Conservation (phyloP, 2,113 vertebrate genomes). For the Poeciliopsis retropinna region DNA sequence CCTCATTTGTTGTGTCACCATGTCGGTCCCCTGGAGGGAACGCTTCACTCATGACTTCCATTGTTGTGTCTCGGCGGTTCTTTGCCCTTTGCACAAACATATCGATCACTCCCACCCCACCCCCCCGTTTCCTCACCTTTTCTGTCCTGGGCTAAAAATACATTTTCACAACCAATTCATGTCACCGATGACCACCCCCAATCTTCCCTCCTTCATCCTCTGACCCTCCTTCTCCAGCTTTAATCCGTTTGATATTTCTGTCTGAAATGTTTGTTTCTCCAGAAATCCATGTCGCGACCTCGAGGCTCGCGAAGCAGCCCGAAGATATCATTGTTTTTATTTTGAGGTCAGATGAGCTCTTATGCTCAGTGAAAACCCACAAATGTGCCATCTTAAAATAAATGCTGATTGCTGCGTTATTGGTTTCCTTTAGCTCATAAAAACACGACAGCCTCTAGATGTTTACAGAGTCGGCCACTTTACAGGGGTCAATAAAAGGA, state of each 20-base stretch:
- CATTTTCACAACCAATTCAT: slow-evolving; percentile 57
- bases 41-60: slow-evolving; percentile 67
- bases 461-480: slow-evolving; percentile 62
- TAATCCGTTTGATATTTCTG: slow-evolving; percentile 41
- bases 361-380: slow-evolving; percentile 8
- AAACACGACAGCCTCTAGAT: slow-evolving; percentile 52
- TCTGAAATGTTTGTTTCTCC: slow-evolving; percentile 33
- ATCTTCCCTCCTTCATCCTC: slow-evolving; percentile 36
- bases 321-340: slow-evolving; percentile 9
- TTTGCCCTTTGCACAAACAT: slow-evolving; percentile 76
- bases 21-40: slow-evolving; percentile 52
- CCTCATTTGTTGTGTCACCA: slow-evolving; percentile 53
- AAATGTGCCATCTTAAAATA: slow-evolving; percentile 40
- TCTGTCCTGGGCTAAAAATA: slow-evolving; percentile 72
- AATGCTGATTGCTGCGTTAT: slow-evolving; percentile 67
- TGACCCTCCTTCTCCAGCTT: slow-evolving; percentile 27
- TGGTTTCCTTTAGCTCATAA: slow-evolving; percentile 68
- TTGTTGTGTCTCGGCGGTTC: slow-evolving; percentile 63
- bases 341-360: background rate
- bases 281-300: slow-evolving; percentile 12
- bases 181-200: slow-evolving; percentile 32
- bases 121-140: slow-evolving; percentile 63
- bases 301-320: background rate
- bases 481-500: slow-evolving; percentile 70
- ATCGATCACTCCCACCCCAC: slow-evolving; percentile 72